Evolutionary conservation across 2,113 vertebrate species (phyloP).

Genomic region (Colossoma macropomum): DNA sequence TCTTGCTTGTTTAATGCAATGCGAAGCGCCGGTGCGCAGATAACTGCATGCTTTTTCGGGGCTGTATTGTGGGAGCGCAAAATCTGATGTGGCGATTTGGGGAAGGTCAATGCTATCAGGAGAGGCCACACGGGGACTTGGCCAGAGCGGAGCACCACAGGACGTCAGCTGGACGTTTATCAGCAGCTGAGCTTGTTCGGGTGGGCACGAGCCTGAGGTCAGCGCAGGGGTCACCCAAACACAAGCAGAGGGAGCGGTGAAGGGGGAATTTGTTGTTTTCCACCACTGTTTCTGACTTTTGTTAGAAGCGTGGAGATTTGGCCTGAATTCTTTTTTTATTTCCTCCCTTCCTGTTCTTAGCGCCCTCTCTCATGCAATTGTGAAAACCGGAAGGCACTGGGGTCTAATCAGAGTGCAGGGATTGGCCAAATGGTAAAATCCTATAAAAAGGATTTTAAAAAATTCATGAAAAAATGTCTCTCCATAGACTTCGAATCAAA

Average conservation of each 20-base stretch:
- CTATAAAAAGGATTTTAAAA: not conserved
- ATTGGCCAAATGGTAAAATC: not conserved
- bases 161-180: slow-evolving; percentile 54
- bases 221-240: slow-evolving; percentile 14
- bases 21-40: slow-evolving; percentile 54
- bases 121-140: slow-evolving; percentile 80
- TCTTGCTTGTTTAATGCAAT: slow-evolving; percentile 68
- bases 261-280: slow-evolving; percentile 17
- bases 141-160: slow-evolving; percentile 70
- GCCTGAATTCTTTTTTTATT: not conserved
- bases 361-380: not conserved
- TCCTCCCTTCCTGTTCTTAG: slow-evolving; percentile 2
- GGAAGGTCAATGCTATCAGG: slow-evolving; percentile 84
- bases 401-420: not conserved
- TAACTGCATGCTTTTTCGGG: slow-evolving; percentile 58
- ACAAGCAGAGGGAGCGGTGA: not conserved
- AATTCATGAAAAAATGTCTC: no score
- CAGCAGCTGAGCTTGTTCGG: slow-evolving; percentile 22
- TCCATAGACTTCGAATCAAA: not conserved
- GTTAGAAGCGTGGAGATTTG: slow-evolving; percentile 9
- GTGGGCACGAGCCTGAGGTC: slow-evolving; percentile 38
- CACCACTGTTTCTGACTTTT: slow-evolving; percentile 15
- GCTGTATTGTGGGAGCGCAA: slow-evolving; percentile 75
- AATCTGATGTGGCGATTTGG: slow-evolving; percentile 74
- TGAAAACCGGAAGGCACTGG: not conserved